Base-by-base conservation (phyloP, 1,140 invertebrate species). In the Apis dorsata region DNA sequence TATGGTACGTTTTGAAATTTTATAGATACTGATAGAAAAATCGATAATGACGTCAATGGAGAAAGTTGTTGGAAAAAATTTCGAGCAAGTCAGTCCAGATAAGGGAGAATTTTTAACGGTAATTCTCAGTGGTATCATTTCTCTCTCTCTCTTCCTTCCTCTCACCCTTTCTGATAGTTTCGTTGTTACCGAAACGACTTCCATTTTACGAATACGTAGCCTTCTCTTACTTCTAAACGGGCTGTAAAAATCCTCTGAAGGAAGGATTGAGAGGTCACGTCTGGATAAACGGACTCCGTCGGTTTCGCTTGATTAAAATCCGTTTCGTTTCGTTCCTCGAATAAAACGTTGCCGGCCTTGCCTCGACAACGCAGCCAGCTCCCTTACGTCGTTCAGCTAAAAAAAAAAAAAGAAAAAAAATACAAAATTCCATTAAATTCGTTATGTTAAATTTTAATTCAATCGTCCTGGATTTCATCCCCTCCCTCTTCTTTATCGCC, bases 41-140 rank as follows among this genome's bases (percentile, higher is more conserved):
- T 44, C 34, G 34, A 44, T 44, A 44, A 44, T 44, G 34, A 44
- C 34, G 34, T 44, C 34, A 7, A 44, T 44, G 34, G 34, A 44
- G 34, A 44, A 44, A 44, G 34, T 44, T 44, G 34, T 44, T 44
- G 34, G 34, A 44, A 44, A 44, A 44, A 44, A 44, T 44, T 44
- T 44, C 34, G 34, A 44, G 34, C 34, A 7, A 44, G 34, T 44
- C 34, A 7, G 4, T 44, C 34, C 34, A 44, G 34, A 44, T 44
- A 44, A 44, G 34, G 34, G 24, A 51, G 49, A 44, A 3, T 34
- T 34, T 49, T 72, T 51, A 75, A 75, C 62, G 19, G 17, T 28
- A 19, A 13, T n/a, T 51, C 71, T 81, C 71, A 59, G 75, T 68
- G 68, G 53, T n/a, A 44, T 60, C 62, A 17, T 57, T 80, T 57